Percentiles rank a stretch among this genome's conserved stretches.
These are phyloP conservation scores for Leucozona laternaria DNA, from an alignment of 2,888 invertebrate species.

Conservation along the genomic window DNA sequence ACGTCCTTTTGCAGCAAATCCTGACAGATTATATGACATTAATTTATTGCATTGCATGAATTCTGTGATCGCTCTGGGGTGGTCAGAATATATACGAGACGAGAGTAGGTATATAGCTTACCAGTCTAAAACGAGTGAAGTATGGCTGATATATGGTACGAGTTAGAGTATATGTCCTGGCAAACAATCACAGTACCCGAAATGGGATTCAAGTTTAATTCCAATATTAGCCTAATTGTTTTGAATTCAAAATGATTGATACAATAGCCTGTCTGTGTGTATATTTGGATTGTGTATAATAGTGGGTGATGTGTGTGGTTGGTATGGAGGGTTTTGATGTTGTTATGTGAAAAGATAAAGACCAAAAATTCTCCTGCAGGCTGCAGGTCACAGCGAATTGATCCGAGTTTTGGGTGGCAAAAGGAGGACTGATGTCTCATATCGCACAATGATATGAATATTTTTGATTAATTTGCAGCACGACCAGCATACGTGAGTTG, in stretches of 20 bases:
- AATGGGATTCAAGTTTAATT: conserved; percentile 64
- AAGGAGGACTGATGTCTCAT: neutral
- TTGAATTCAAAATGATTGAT: conserved; percentile 70
- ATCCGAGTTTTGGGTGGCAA: neutral
- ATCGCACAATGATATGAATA: conserved; percentile 52
- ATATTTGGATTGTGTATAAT: neutral
- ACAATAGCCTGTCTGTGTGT: conserved; percentile 11
- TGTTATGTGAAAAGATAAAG: neutral
- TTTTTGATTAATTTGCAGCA: conserved; percentile 69
- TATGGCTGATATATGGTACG: neutral
- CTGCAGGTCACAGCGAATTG: conserved; percentile 31
- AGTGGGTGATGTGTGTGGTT: neutral
- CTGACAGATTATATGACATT: conserved; percentile 75
- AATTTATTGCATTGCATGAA: conserved; percentile 71
- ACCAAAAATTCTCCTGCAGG: neutral
- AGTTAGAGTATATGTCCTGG: neutral
- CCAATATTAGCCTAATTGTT: conserved; percentile 74
- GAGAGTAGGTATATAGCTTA: neutral
- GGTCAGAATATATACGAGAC: neutral
- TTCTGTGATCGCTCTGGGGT: conserved; percentile 47
- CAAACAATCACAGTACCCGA: conserved; percentile 37
- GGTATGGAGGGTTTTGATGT: neutral
- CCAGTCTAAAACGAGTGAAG: neutral
- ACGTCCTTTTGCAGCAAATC: conserved; percentile 65
- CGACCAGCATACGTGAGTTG: conserved; percentile 9